phyloP scores from a whole-genome alignment of 64 coral and sea anemone species.

The Trachythela sp. region DNA sequence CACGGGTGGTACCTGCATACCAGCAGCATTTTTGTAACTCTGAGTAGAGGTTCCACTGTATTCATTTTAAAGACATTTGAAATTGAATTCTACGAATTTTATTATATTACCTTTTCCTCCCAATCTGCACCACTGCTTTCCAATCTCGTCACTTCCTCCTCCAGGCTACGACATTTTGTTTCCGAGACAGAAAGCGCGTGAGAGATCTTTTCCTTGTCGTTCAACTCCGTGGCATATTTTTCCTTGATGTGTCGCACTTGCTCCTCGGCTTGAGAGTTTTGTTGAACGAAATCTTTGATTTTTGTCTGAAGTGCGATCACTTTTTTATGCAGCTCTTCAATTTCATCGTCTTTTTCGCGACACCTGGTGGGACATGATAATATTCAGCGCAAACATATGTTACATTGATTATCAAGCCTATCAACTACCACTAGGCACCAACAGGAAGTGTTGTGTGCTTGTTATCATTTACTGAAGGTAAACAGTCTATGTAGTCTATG shows the following conservation, averaged over 20 bases:
- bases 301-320: constrained; percentile 1
- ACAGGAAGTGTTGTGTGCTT: no score
- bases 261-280: not conserved
- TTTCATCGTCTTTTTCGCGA: constrained; percentile 6
- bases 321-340: constrained; percentile 9
- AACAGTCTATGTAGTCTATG: no score
- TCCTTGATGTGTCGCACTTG: not conserved
- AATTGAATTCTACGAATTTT: not conserved
- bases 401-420: not conserved
- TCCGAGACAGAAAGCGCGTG: not conserved
- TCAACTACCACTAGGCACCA: no score
- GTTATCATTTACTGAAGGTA: no score
- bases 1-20: no score
- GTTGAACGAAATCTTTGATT: not conserved
- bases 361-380: not conserved
- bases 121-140: not conserved
- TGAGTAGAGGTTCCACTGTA: no score
- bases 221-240: not conserved
- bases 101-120: not conserved
- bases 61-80: no score
- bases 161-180: not conserved
- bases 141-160: not conserved
- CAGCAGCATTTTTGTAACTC: no score
- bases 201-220: not conserved
- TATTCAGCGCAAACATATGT: not conserved